These are phyloP conservation scores for Andrena praecox DNA, from an alignment of 2,888 invertebrate genomes.

Conservation along the genomic window DNA sequence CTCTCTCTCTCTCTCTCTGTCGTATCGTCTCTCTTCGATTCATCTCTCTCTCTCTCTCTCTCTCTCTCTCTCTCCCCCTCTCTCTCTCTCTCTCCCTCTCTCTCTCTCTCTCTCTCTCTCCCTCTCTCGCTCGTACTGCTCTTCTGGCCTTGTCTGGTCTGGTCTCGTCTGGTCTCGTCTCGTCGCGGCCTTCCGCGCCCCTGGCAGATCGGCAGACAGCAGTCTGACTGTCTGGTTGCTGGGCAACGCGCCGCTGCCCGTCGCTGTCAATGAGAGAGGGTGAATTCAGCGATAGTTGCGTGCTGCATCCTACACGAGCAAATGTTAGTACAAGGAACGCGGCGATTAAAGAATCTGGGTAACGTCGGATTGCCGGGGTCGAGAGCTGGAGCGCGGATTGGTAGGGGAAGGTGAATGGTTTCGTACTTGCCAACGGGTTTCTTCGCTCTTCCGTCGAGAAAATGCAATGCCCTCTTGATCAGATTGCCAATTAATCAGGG, in stretches of 20 bases:
- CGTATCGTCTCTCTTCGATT: conserved; percentile 13
- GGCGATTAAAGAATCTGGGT: background rate
- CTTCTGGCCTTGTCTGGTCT: conserved; percentile 37
- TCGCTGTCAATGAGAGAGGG: conserved; percentile 75
- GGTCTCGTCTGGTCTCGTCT: conserved; percentile 29
- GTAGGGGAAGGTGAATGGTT: conserved; percentile 2
- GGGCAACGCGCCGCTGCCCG: conserved; percentile 79
- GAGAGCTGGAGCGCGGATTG: background rate
- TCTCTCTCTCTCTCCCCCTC: background rate
- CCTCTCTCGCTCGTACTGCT: conserved; percentile 11
- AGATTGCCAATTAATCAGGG: too few species aligned
- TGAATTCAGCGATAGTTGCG: conserved; percentile 69
- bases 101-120: background rate
- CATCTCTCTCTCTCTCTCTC: conserved; percentile 12
- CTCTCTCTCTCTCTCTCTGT: conserved; percentile 3
- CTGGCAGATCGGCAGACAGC: conserved; percentile 79
- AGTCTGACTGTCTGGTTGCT: conserved; percentile 82
- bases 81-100: background rate
- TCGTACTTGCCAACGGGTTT: background rate
- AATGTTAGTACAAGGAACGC: conserved; percentile 30
- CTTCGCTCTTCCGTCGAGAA: background rate
- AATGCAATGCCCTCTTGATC: background rate
- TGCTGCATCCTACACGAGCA: conserved; percentile 63
- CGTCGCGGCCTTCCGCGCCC: conserved; percentile 60
- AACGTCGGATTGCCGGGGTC: background rate